Conservation (phyloP, 2,113 vertebrate species). For the Colistium nudipinnis region DNA sequence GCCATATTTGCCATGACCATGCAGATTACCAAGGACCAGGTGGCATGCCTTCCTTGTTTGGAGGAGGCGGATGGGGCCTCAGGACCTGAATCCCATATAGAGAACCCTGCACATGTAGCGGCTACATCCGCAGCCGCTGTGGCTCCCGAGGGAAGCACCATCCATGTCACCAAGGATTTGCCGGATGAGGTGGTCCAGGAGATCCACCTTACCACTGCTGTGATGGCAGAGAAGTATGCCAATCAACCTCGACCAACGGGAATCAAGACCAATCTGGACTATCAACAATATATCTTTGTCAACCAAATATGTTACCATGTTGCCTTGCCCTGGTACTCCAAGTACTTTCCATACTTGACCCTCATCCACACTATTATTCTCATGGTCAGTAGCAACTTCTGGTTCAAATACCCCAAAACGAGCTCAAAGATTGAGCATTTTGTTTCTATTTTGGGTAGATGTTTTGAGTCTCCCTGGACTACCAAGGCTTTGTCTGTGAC, state of each 20-base stretch:
- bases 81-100: conserved; percentile 2
- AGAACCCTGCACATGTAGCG: conserved; percentile 20
- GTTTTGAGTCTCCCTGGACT: conserved; percentile 98
- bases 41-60: conserved; percentile 92
- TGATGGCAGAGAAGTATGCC: conserved; percentile 43
- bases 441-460: conserved; percentile 95
- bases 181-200: conserved; percentile 53
- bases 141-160: conserved; percentile 7
- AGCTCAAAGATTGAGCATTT: conserved; percentile 99
- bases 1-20: conserved; percentile 98
- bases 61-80: conserved; percentile 66
- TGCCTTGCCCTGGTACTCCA: conserved; percentile 98
- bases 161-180: conserved; percentile 62
- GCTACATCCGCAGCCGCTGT: conserved; percentile 17
- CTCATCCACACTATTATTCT: conserved; percentile 96
- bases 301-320: conserved; percentile 99
- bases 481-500: conserved; percentile 98
- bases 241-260: conserved; percentile 83
- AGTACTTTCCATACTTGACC: conserved; percentile 97
- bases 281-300: conserved; percentile 96
- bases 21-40: conserved; percentile 98
- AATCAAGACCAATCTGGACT: conserved; percentile 93
- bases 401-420: conserved; percentile 99
- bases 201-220: conserved; percentile 44
- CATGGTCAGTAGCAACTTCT: conserved; percentile 99